Conservation (phyloP, 2,797 vertebrate species). For the Nannoperca australis region DNA sequence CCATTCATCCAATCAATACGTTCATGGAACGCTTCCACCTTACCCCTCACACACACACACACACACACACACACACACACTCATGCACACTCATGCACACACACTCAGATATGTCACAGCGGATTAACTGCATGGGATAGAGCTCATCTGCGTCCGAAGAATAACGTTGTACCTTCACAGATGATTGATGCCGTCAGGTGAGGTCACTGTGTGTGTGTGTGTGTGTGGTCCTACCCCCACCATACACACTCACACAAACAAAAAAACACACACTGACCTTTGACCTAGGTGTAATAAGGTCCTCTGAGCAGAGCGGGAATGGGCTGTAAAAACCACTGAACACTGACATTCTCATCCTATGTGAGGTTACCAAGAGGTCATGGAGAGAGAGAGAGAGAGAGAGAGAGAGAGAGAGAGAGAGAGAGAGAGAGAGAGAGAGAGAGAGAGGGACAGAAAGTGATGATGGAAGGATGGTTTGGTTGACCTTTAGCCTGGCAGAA, state of each 20-base stretch:
- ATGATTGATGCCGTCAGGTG: constrained; percentile 63
- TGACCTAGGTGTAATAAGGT: constrained; percentile 76
- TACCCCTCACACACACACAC: neutral
- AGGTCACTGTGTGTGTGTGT: constrained; percentile 30
- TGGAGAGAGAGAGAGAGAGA: constrained; percentile 11
- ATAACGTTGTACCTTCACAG: constrained; percentile 39
- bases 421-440: constrained; percentile 22
- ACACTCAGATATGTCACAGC: constrained; percentile 29
- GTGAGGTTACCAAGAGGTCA: constrained; percentile 68
- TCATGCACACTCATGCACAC: constrained; percentile 11
- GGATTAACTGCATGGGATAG: constrained; percentile 39
- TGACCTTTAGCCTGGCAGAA: constrained; percentile 70
- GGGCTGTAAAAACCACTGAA: constrained; percentile 75
- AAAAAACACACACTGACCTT: constrained; percentile 58
- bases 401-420: constrained; percentile 10
- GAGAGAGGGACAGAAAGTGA: constrained; percentile 38
- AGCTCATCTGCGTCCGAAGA: constrained; percentile 39
- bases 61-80: neutral
- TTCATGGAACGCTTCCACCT: constrained; percentile 54
- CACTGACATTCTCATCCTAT: constrained; percentile 69
- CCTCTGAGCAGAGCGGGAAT: constrained; percentile 58
- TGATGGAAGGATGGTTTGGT: constrained; percentile 56
- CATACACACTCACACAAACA: constrained; percentile 17
- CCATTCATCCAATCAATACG: constrained; percentile 61
- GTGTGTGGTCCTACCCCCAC: neutral